phyloP scores from a whole-genome alignment of 2,113 vertebrate genomes.

The Lipotes vexillifer region DNA sequence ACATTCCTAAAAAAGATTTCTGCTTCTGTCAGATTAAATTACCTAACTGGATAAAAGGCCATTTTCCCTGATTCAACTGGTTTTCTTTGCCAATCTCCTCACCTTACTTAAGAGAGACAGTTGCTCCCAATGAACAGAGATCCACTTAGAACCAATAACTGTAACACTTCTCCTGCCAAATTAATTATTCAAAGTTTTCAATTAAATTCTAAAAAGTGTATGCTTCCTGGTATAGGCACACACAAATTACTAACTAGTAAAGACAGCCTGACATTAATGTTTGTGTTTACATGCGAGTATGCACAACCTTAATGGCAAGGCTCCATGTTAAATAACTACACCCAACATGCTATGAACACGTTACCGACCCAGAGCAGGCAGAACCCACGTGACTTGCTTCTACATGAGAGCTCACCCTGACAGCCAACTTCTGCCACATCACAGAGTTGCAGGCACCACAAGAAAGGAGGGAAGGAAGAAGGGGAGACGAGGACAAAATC shows the following conservation, averaged over 20 bases:
- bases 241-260: too few relatives aligned
- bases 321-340: not conserved
- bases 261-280: not conserved
- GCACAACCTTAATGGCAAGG: not conserved
- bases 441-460: too few relatives aligned
- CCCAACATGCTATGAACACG: not conserved
- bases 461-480: not conserved
- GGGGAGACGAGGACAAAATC: not conserved
- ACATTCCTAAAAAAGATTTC: not conserved
- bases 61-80: not conserved
- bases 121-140: not conserved
- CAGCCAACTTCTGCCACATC: too few relatives aligned
- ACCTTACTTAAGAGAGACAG: not conserved
- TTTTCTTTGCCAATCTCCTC: not conserved
- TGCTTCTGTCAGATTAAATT: not conserved
- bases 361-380: too few relatives aligned
- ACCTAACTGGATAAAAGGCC: not conserved
- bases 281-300: not conserved
- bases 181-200: not conserved
- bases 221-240: not conserved
- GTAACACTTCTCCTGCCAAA: not conserved
- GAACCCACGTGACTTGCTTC: not conserved
- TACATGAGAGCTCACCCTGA: fast-evolving
- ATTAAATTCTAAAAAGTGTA: not conserved
- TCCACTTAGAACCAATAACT: not conserved